Conservation (phyloP, 1,140 invertebrate species). For the Oncopeltus fasciatus region DNA sequence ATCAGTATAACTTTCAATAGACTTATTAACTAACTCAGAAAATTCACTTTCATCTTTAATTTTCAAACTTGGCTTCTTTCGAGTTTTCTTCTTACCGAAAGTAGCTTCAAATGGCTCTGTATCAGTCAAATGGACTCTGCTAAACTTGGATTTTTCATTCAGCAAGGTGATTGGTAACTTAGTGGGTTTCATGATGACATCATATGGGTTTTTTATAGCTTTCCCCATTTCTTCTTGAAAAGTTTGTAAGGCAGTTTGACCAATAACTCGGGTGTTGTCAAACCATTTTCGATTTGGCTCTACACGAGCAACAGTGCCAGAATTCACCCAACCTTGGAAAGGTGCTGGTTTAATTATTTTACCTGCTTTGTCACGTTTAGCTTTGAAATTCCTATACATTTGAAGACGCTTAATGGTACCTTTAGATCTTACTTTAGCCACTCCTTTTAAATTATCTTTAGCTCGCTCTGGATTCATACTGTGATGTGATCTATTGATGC, state of each 20-base stretch:
- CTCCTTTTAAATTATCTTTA: conserved; percentile 63
- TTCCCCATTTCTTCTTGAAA: conserved; percentile 93
- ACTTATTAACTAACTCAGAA: conserved; percentile 50
- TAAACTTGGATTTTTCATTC: conserved; percentile 82
- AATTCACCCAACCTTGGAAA: conserved; percentile 77
- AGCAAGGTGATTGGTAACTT: conserved; percentile 86
- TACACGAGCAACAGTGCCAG: conserved; percentile 82
- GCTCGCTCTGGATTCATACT: conserved; percentile 79
- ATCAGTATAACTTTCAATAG: conserved; percentile 57
- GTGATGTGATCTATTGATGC: conserved; percentile 63
- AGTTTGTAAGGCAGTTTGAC: conserved; percentile 86
- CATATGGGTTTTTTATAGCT: conserved; percentile 89
- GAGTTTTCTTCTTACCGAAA: conserved; percentile 85
- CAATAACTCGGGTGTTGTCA: conserved; percentile 80
- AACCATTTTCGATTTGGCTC: conserved; percentile 99
- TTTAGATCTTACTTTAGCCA: conserved; percentile 71
- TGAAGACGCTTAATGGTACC: conserved; percentile 89
- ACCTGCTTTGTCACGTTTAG: conserved; percentile 77
- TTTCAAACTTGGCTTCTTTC: conserved; percentile 79
- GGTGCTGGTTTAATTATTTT: conserved; percentile 81
- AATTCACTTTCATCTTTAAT: conserved; percentile 57
- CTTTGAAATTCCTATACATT: conserved; percentile 95
- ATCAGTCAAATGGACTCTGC: conserved; percentile 85
- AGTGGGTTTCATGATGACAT: conserved; percentile 93
- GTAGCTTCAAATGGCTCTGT: conserved; percentile 87